Evolutionary conservation across 2,113 vertebrate species (phyloP).

Genomic region (Pungitius pungitius): DNA sequence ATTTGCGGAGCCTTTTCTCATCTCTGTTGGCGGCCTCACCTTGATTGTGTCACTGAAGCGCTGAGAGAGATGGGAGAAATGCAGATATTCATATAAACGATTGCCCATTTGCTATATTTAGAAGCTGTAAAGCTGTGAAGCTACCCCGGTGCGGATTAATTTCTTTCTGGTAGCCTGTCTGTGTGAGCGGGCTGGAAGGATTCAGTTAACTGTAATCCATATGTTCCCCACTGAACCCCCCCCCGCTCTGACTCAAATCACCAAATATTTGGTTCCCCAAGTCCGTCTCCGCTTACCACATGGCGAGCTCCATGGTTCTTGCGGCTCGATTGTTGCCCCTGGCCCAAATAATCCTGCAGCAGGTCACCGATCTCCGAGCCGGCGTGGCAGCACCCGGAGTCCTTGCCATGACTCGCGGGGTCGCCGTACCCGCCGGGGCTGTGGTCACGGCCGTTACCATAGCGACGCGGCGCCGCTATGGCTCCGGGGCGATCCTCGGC

Average conservation of each 20-base stretch:
- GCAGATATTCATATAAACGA: not conserved
- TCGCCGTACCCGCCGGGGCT: conserved; percentile 47
- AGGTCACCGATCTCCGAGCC: conserved; percentile 74
- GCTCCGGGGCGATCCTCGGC: conserved; percentile 50
- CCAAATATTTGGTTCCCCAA: conserved; percentile 47
- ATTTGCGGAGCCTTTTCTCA: conserved; percentile 75
- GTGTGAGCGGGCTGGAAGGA: conserved; percentile 58
- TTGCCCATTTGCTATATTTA: conserved; percentile 15
- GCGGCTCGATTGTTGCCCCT: conserved; percentile 59
- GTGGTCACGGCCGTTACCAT: conserved; percentile 51
- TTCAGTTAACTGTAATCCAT: conserved; percentile 63
- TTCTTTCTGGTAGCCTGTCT: too few relatives aligned
- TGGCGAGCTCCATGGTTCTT: conserved; percentile 82
- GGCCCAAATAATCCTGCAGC: conserved; percentile 77
- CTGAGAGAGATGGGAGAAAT: conserved; percentile 68
- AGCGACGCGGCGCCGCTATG: conserved; percentile 45
- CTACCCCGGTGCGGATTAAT: conserved; percentile 38
- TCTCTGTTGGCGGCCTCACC: conserved; percentile 86
- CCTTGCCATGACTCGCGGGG: conserved; percentile 57
- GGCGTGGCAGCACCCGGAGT: conserved; percentile 54
- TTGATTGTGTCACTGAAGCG: conserved; percentile 90
- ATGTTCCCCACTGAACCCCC: conserved; percentile 46
- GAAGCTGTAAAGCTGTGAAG: conserved; percentile 29
- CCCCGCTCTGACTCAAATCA: conserved; percentile 42
- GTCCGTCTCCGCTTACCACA: conserved; percentile 81